These are phyloP conservation scores for Erpobdella octoculata DNA, from an alignment of 2,888 invertebrate genomes.

Conservation along the genomic window DNA sequence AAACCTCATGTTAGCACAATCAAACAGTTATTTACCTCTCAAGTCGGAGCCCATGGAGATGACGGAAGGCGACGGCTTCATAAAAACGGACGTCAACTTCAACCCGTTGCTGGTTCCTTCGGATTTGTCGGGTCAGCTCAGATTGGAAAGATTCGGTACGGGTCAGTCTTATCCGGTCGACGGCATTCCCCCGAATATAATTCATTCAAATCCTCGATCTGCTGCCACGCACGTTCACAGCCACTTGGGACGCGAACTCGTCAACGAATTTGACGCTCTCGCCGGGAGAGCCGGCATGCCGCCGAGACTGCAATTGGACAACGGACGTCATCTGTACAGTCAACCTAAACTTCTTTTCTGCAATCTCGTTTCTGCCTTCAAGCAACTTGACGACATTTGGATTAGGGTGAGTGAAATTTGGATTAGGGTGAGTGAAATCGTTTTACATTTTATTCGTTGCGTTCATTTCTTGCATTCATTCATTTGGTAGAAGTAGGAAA, in stretches of 20 bases:
- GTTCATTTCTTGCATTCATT: too few relatives aligned
- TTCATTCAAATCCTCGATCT: not conserved
- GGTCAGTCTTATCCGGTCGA: not conserved
- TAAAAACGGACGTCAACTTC: conserved; percentile 8
- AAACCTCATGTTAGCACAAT: not conserved
- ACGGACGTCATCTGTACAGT: conserved; percentile 10
- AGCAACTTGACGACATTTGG: conserved; percentile 31
- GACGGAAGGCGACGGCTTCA: not conserved
- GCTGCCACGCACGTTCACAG: not conserved
- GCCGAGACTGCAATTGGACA: not conserved
- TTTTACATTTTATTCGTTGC: too few relatives aligned
- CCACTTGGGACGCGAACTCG: conserved; percentile 14
- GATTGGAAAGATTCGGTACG: not conserved
- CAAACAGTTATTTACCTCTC: not conserved
- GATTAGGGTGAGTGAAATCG: too few relatives aligned
- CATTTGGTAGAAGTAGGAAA: too few relatives aligned
- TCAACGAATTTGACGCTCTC: not conserved
- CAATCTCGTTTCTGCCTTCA: conserved; percentile 28
- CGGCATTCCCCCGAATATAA: not conserved
- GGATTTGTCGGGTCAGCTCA: too few relatives aligned
- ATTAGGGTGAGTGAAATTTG: conserved; percentile 27
- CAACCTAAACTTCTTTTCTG: conserved; percentile 22
- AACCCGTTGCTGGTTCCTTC: too few relatives aligned
- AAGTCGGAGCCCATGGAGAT: conserved; percentile 11
- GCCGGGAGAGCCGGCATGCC: not conserved